Base-by-base conservation (phyloP, 2,113 vertebrate genomes). In the Corydoras maculifer region DNA sequence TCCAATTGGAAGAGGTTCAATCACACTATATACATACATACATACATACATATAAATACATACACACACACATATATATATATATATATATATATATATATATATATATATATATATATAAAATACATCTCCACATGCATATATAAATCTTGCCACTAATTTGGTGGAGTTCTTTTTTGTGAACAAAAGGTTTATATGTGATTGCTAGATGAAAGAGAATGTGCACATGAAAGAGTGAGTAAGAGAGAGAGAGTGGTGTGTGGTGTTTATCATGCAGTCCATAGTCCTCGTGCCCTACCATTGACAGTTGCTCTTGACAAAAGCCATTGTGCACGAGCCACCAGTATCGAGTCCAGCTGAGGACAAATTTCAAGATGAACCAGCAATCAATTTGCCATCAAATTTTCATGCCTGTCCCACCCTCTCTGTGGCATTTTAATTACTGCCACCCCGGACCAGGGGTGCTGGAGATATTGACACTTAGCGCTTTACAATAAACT, bases 401-500 rank as follows among this genome's bases (percentile, higher is more conserved):
- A 92, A 93, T 92, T 93, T 92, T 92, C 91, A 93, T 92, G 90
- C 91, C 88, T 92, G 89, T 90, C 90, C 87, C 85, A 85, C 90
- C 87, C 90, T 90, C 90, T 92, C 90, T 88, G 91, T 93, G 91
- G 92, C 92, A 94, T 96, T 98, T 94, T 98, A 99, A 98, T 98
- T 97, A 97, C 93, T 92, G 90, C 86, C 90, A 92, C 93, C 92
- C 87, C 87, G 90, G 93, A 92, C 87, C 50, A 92, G 92, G 92
- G 92, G 91, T 93, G 91, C 91, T 91, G 89, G 88, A 91, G 92
- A 93, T 98, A 99, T 97, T 94, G 96, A 99, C 95, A 97, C 92
- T 94, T 92, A 89, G 93, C 92, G 92, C 89, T 91, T 86, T 92
- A 97, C 96, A 94, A 97, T 95, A 98, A 98, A 98, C 94, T 97